Evolutionary conservation across 2,113 vertebrate species (phyloP), one percentile per base, ranked within the genome.

Genomic region (Actinemys pallida): DNA sequence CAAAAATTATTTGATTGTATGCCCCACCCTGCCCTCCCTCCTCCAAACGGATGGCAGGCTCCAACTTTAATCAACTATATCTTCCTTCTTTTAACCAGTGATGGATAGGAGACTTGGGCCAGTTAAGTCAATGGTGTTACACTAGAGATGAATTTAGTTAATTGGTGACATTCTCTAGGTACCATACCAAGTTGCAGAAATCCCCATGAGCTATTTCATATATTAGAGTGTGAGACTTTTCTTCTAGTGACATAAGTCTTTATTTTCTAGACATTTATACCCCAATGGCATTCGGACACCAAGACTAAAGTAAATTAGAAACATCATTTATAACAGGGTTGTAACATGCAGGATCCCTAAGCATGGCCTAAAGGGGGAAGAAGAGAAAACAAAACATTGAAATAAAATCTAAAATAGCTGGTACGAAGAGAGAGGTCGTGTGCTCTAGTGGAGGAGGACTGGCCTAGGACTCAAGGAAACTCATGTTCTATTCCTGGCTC

Each of bases 391-490:
- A 1, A 3, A 69, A 49, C 25, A n/a, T 45, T 27, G 52, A 95
- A 91, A 27, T 4, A 22, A 88, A 62, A 47, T 0, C 0, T 52
- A 42, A 90, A 87, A 47, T 27, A 79, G 39, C 13, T 87, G 76
- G 10, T 12, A 86, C 42, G 20, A 27, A 22, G 92, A 0, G 4
- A 84, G 83, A 91, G 1, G 0, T 0, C 0, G 10, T 0, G 0
- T 69, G 82, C 8, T 83, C 42, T 93, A 9, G 45, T 54, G n/a
- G 0, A 1, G 27, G 88, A 69, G 79, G 92, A 57, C 6, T 88
- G 53, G 53, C n/a, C 6, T 94, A 75, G 27, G 82, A 95, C 95
- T 53, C 91, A 62, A 62, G 92, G 83, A 47, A 87, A 83, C 87
- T 79, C 49, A 35, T 50, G 22, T 80, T 62, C 22, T 80, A 6